Evolutionary conservation across 2,797 vertebrate genomes (phyloP).

Genomic region (Chiloscyllium punctatum): DNA sequence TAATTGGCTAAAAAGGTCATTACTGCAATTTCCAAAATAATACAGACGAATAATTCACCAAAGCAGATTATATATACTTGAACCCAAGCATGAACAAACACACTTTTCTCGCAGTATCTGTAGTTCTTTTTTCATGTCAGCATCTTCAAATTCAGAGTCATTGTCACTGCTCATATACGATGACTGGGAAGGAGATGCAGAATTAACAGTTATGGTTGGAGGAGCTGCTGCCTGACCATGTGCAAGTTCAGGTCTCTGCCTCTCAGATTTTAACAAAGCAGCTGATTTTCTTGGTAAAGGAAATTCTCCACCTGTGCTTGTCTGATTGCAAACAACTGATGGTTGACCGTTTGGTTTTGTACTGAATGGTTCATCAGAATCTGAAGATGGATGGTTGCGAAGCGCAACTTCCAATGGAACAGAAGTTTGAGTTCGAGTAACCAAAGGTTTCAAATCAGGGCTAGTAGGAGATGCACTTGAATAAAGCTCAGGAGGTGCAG

Average conservation of each 20-base stretch:
- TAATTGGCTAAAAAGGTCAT: neutral
- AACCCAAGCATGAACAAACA: conserved; percentile 44
- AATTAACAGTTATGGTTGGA: conserved; percentile 63
- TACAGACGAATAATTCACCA: neutral
- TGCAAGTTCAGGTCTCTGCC: conserved; percentile 73
- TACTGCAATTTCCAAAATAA: neutral
- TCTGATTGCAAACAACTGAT: conserved; percentile 56
- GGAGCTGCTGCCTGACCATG: conserved; percentile 64
- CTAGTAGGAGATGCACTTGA: conserved; percentile 74
- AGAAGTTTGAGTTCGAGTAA: conserved; percentile 67
- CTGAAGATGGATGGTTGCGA: conserved; percentile 74
- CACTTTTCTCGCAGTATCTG: conserved; percentile 91
- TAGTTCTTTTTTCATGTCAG: conserved; percentile 85
- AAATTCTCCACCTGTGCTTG: conserved; percentile 58
- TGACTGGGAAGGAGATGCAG: conserved; percentile 69
- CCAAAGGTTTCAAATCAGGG: conserved; percentile 58
- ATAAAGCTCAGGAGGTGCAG: conserved; percentile 86
- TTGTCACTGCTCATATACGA: conserved; percentile 95
- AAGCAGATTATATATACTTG: neutral
- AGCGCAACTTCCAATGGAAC: conserved; percentile 69
- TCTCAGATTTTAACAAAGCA: conserved; percentile 75
- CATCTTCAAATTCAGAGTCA: conserved; percentile 92
- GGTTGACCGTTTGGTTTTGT: conserved; percentile 49
- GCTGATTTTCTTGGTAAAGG: conserved; percentile 83
- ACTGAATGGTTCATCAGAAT: conserved; percentile 67